A percentile compares a stretch with the other conserved stretches of the same genome.
These are phyloP conservation scores for Amblyornis subalaris DNA, from an alignment of 2,113 vertebrate species.

Conservation along the genomic window DNA sequence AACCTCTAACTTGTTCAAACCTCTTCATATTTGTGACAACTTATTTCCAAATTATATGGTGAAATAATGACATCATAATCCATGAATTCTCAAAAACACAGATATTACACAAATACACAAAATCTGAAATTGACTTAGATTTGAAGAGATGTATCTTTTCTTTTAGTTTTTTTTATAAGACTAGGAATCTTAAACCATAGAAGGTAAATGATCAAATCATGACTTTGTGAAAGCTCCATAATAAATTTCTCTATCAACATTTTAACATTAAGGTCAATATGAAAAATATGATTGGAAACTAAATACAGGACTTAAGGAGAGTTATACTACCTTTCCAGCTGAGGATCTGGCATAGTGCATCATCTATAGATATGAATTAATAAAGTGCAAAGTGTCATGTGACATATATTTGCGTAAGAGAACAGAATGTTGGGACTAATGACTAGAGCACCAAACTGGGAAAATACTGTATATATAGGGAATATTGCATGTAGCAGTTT, in stretches of 20 bases:
- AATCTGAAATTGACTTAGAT: not conserved
- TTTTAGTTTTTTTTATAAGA: not conserved
- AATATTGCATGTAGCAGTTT: not conserved
- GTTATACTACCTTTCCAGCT: not conserved
- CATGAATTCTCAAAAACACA: not conserved
- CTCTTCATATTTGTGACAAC: not conserved
- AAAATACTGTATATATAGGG: not conserved
- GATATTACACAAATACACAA: not conserved
- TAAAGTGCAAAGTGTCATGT: not conserved
- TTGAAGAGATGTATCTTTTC: not conserved
- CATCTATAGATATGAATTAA: not conserved
- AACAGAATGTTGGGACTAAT: not conserved
- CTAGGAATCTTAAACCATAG: not conserved
- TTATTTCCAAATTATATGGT: constrained; percentile 14
- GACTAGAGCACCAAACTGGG: not conserved
- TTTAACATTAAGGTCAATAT: not conserved
- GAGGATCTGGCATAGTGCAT: not conserved
- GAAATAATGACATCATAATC: not conserved
- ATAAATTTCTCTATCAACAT: not conserved
- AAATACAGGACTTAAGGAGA: not conserved
- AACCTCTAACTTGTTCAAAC: constrained; percentile 8
- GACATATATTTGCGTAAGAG: not conserved
- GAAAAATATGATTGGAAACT: not conserved
- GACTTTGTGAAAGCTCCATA: not conserved
- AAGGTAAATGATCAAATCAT: not conserved